These are phyloP conservation scores for Aptenodytes patagonicus DNA, from an alignment of 2,113 vertebrate species.

Conservation along the genomic window DNA sequence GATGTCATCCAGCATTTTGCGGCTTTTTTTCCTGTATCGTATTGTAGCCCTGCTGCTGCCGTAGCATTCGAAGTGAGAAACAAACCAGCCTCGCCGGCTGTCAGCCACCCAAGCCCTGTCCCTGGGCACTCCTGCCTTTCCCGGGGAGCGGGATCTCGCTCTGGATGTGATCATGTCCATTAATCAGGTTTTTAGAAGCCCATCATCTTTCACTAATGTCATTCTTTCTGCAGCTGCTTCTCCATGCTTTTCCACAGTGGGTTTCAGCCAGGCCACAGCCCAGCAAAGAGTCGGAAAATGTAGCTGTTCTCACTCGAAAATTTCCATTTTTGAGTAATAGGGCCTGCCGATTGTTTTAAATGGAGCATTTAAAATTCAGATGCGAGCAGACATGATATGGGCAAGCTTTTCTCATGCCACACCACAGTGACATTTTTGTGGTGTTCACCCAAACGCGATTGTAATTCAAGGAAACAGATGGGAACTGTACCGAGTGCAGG, in stretches of 20 bases:
- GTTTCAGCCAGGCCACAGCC: not conserved
- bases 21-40: not conserved
- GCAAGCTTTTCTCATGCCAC: not conserved
- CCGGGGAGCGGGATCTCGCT: fast-evolving
- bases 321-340: not conserved
- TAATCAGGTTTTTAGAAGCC: not conserved
- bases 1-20: not conserved
- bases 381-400: not conserved
- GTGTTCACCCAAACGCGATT: not conserved
- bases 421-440: not conserved
- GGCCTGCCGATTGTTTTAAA: not conserved
- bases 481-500: not conserved
- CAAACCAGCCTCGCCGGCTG: not conserved
- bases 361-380: not conserved
- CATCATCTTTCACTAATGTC: not conserved
- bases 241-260: not conserved
- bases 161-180: not conserved
- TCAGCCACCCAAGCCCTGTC: not conserved
- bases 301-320: not conserved
- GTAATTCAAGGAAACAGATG: not conserved
- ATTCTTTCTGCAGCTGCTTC: not conserved
- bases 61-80: not conserved
- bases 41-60: not conserved
- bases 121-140: not conserved
- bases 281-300: not conserved